These are phyloP conservation scores for Plebejus argus DNA, from an alignment of 2,888 invertebrate genomes.

Conservation along the genomic window DNA sequence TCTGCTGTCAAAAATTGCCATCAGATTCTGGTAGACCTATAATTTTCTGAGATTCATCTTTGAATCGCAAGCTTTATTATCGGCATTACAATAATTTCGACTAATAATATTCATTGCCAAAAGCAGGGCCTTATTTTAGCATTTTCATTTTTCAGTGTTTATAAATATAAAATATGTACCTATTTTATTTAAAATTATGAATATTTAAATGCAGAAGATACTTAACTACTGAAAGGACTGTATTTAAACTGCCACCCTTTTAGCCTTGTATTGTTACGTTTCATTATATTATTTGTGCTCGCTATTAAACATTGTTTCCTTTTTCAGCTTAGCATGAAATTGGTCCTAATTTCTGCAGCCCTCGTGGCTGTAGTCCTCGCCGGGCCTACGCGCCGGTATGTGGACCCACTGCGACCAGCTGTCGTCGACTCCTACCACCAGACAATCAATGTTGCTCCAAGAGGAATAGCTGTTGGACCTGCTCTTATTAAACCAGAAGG, in stretches of 20 bases:
- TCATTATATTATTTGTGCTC: not conserved
- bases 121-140: not conserved
- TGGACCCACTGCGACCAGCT: conserved; percentile 13
- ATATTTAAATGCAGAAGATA: not conserved
- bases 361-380: conserved; percentile 37
- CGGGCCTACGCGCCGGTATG: conserved; percentile 26
- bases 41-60: not conserved
- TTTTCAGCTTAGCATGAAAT: conserved; percentile 33
- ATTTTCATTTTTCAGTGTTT: not conserved
- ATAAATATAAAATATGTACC: too few species aligned
- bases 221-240: not conserved
- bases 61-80: not conserved
- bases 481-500: conserved; percentile 32
- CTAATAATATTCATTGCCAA: not conserved
- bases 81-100: not conserved
- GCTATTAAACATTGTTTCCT: not conserved
- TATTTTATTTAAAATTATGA: too few species aligned
- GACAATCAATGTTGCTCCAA: conserved; percentile 7
- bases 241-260: not conserved
- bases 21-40: too few species aligned
- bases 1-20: too few species aligned
- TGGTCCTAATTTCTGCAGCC: conserved; percentile 33
- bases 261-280: not conserved
- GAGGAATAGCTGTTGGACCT: conserved; percentile 31
- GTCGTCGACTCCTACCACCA: conserved; percentile 21